Evolutionary conservation across 2,113 vertebrate genomes (phyloP).

Genomic region (Hiodon tergisus): DNA sequence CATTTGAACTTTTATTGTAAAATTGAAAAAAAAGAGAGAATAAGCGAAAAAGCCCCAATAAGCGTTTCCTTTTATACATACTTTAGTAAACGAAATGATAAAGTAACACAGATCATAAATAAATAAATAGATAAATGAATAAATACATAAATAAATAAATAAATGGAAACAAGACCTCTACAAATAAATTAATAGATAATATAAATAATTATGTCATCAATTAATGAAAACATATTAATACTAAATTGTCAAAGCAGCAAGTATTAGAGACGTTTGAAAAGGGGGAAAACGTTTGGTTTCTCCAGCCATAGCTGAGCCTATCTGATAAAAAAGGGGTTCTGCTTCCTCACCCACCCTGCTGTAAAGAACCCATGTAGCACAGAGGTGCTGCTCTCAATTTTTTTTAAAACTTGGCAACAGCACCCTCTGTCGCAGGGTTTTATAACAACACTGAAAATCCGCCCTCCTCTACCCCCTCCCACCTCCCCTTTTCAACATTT

Average conservation of each 20-base stretch:
- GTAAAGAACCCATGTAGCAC: constrained; percentile 54
- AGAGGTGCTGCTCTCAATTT: constrained; percentile 48
- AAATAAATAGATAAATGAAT: constrained; percentile 35
- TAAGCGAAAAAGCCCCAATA: constrained; percentile 64
- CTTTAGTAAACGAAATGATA: constrained; percentile 41
- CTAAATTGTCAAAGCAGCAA: constrained; percentile 69
- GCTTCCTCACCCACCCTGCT: constrained; percentile 62
- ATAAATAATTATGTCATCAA: constrained; percentile 54
- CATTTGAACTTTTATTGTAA: constrained; percentile 76
- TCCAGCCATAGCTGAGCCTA: constrained; percentile 62
- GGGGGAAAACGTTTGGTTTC: constrained; percentile 65
- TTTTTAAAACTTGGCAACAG: constrained; percentile 60
- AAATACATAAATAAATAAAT: constrained; percentile 47
- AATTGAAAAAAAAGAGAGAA: constrained; percentile 75
- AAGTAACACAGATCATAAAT: constrained; percentile 45
- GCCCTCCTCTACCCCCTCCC: too few relatives aligned
- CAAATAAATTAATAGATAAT: constrained; percentile 57
- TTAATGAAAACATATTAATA: constrained; percentile 34
- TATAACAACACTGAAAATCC: constrained; percentile 57
- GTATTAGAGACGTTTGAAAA: constrained; percentile 63
- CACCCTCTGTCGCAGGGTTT: constrained; percentile 52
- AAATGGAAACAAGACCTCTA: constrained; percentile 40
- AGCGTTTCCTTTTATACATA: constrained; percentile 66
- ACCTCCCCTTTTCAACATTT: constrained; percentile 42
- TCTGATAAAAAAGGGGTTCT: constrained; percentile 57